A percentile compares a stretch with the other conserved stretches of the same genome.
phyloP scores from a whole-genome alignment of 2,113 vertebrate genomes.

The Sterrhoptilus dennistouni region DNA sequence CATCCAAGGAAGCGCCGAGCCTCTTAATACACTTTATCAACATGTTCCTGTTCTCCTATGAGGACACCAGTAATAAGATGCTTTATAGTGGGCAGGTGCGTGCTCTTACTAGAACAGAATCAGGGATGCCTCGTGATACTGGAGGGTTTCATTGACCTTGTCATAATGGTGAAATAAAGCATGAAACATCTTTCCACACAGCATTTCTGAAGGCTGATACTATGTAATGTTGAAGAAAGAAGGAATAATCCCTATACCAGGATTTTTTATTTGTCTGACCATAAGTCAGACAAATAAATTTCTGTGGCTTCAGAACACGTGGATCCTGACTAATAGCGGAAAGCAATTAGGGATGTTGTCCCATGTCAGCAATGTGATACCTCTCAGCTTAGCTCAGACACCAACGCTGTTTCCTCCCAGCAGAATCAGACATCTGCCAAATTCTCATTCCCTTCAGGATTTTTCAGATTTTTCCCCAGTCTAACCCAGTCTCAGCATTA shows the following conservation, averaged over 20 bases:
- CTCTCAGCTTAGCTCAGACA: neutral
- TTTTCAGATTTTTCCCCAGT: neutral
- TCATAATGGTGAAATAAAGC: neutral
- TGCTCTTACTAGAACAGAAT: neutral
- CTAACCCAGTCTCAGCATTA: neutral
- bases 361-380: neutral
- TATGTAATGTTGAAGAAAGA: neutral
- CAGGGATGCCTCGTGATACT: neutral
- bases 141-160: neutral
- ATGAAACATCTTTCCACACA: neutral
- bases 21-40: constrained; percentile 98
- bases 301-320: neutral
- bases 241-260: neutral
- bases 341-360: neutral
- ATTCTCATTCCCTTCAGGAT: neutral
- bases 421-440: neutral
- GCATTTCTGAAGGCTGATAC: neutral
- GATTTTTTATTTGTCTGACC: neutral
- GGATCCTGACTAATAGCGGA: neutral
- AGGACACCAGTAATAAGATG: constrained; percentile 76
- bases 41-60: constrained; percentile 96
- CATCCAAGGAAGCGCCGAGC: constrained; percentile 87
- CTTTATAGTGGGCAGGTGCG: constrained; percentile 94
- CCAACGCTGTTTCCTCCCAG: fast-evolving
- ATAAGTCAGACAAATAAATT: no score